Evolutionary conservation across 2,113 vertebrate species (phyloP).

Genomic region (Chitala chitala): DNA sequence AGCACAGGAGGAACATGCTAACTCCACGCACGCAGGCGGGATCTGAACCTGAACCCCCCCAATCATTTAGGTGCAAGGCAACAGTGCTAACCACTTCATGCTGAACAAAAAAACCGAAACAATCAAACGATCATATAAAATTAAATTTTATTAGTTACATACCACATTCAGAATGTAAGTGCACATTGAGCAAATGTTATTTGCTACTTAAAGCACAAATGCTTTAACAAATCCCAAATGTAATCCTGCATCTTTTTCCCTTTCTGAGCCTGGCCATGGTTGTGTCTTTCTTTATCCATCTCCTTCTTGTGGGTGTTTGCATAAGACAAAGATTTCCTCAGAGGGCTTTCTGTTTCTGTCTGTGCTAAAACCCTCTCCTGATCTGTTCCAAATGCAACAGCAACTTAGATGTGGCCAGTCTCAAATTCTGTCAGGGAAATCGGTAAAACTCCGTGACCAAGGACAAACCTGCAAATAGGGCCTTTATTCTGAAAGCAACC

Average conservation of each 20-base stretch:
- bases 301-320: background rate
- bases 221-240: background rate
- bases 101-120: no score
- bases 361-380: background rate
- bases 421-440: background rate
- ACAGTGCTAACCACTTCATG: no score
- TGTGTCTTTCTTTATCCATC: background rate
- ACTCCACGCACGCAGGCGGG: no score
- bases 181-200: background rate
- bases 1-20: no score
- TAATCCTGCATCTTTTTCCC: background rate
- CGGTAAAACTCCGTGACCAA: no score
- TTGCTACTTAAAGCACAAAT: background rate
- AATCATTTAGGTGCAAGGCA: no score
- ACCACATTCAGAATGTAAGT: background rate
- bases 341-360: background rate
- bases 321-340: background rate
- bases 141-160: no score
- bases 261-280: background rate
- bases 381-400: background rate
- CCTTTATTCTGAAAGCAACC: background rate
- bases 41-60: no score
- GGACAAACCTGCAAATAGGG: background rate
- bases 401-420: background rate
- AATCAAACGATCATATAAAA: no score